A percentile compares a stretch with the other conserved stretches of the same genome.
Evolutionary conservation across 2,888 invertebrate species (phyloP).

Genomic region (Caenorhabditis sinica): DNA sequence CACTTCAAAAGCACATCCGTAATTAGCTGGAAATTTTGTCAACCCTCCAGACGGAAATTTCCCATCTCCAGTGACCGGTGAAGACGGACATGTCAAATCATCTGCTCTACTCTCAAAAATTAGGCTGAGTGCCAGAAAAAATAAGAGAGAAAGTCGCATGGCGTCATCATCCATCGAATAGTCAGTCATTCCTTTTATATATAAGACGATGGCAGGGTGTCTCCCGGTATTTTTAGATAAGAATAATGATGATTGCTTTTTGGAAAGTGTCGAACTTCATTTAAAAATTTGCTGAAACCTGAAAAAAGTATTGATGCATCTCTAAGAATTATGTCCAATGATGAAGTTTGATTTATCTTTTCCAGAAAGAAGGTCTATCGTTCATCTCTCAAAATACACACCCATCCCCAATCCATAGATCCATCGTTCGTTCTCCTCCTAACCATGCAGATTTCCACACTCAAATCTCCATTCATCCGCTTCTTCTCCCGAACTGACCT

Average conservation of each 20-base stretch:
- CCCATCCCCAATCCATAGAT: neutral
- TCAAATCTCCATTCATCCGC: slow-evolving; percentile 1
- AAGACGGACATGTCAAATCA: slow-evolving; percentile 42
- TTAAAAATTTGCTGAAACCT: no score
- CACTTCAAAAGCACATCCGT: slow-evolving; percentile 24
- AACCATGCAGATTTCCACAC: slow-evolving; percentile 15
- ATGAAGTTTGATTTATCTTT: no score
- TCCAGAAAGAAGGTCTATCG: no score
- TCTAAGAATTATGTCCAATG: no score
- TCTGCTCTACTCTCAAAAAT: neutral
- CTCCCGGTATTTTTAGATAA: slow-evolving; percentile 5
- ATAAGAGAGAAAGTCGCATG: slow-evolving; percentile 10
- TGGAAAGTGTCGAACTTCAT: no score
- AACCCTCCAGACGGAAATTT: slow-evolving; percentile 8
- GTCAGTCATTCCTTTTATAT: slow-evolving; percentile 33
- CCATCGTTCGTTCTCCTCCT: neutral
- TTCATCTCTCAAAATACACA: slow-evolving; percentile 6
- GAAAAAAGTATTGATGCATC: no score
- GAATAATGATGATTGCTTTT: slow-evolving; percentile 15
- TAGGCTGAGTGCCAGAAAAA: neutral
- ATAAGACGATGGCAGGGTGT: slow-evolving; percentile 10
- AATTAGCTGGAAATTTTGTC: slow-evolving; percentile 26
- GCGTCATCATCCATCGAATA: neutral
- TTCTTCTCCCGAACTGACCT: slow-evolving; percentile 46
- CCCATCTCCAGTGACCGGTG: slow-evolving; percentile 10